Evolutionary conservation across 2,888 invertebrate species (phyloP).

Genomic region (Orthosia cruda): DNA sequence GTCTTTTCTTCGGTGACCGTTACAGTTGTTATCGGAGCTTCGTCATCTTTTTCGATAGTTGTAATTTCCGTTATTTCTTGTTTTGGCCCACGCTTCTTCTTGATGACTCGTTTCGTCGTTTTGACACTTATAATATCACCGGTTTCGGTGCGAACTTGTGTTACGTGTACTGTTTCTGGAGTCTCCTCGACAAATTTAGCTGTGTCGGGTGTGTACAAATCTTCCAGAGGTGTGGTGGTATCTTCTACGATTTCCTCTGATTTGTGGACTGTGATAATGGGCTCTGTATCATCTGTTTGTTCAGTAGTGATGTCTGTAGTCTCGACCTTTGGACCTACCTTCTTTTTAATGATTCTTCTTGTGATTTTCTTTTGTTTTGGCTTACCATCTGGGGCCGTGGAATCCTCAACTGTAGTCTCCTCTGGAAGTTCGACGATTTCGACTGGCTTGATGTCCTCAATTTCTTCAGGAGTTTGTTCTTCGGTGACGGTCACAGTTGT

Average conservation of each 20-base stretch:
- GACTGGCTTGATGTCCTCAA: slow-evolving; percentile 29
- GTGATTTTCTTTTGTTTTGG: slow-evolving; percentile 58
- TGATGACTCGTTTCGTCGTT: slow-evolving; percentile 70
- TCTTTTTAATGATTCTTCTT: slow-evolving; percentile 74
- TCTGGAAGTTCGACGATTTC: slow-evolving; percentile 65
- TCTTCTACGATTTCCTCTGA: slow-evolving; percentile 40
- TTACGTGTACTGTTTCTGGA: slow-evolving; percentile 30
- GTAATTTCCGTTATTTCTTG: slow-evolving; percentile 34
- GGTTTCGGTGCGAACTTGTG: slow-evolving; percentile 19
- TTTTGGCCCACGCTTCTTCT: slow-evolving; percentile 32
- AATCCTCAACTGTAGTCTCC: slow-evolving; percentile 61
- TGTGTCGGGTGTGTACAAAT: slow-evolving; percentile 63
- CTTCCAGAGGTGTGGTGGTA: slow-evolving; percentile 31
- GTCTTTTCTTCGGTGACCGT: slow-evolving; percentile 15
- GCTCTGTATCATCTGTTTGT: slow-evolving; percentile 54
- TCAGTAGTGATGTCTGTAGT: slow-evolving; percentile 68
- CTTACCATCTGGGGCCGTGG: slow-evolving; percentile 52
- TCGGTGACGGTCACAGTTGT: slow-evolving; percentile 76
- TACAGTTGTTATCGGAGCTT: slow-evolving; percentile 15
- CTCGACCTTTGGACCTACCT: slow-evolving; percentile 59
- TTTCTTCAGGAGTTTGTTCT: slow-evolving; percentile 74
- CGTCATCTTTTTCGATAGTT: slow-evolving; percentile 29
- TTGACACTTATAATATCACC: slow-evolving; percentile 20
- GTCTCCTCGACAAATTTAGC: slow-evolving; percentile 70
- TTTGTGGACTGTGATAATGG: slow-evolving; percentile 44